phyloP scores from a whole-genome alignment of 2,797 vertebrate species.

The Scarus forsteni region DNA sequence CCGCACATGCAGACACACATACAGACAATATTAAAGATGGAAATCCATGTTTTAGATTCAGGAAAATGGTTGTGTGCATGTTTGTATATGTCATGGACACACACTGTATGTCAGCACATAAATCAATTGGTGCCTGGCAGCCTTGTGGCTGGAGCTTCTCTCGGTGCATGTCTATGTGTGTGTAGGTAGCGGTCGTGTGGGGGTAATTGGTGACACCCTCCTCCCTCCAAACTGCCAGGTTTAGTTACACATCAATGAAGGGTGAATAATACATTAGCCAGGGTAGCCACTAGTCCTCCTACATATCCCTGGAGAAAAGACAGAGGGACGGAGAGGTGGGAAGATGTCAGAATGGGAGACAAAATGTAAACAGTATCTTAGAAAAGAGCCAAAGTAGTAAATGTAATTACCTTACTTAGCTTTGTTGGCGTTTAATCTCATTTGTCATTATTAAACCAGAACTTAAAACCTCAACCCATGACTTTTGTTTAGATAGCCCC shows the following conservation, averaged over 20 bases:
- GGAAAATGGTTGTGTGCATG: conserved; percentile 21
- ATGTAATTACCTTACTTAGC: conserved; percentile 11
- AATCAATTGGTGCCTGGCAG: conserved; percentile 75
- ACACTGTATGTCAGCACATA: conserved; percentile 61
- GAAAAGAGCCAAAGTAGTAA: conserved; percentile 2
- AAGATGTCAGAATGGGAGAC: conserved; percentile 40
- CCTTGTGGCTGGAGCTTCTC: conserved; percentile 62
- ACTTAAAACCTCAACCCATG: conserved; percentile 27
- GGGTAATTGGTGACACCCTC: conserved; percentile 71
- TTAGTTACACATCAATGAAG: conserved; percentile 86
- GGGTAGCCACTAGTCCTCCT: conserved; percentile 56
- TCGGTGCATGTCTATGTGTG: conserved; percentile 26
- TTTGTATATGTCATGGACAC: conserved; percentile 19
- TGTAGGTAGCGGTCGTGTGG: conserved; percentile 32
- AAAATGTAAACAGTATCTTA: conserved; percentile 18
- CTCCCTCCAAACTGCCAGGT: conserved; percentile 71
- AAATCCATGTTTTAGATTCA: conserved; percentile 41
- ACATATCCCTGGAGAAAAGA: conserved; percentile 53
- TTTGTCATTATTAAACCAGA: conserved; percentile 39
- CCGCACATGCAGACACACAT: conserved; percentile 5
- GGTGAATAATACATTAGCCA: conserved; percentile 85
- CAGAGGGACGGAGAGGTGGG: conserved; percentile 17
- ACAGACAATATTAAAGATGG: conserved; percentile 14
- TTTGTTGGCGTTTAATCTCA: background rate
- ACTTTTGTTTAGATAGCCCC: conserved; percentile 33